Base-by-base conservation (phyloP, 2,888 invertebrate species). In the Hypolimnas misippus region DNA sequence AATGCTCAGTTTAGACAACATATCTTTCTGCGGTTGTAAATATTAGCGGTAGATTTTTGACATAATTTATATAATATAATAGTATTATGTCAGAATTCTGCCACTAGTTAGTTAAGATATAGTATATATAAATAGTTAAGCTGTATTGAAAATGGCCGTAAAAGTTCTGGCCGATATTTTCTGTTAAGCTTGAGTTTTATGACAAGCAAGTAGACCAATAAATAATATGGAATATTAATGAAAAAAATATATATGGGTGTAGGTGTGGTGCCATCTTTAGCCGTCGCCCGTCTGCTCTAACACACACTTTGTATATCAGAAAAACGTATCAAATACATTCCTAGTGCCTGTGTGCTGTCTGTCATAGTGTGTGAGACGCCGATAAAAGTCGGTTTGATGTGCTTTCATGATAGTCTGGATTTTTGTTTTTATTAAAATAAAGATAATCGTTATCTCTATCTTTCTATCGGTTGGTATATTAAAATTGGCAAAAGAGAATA, bases 301-400 rank as follows among this genome's bases (percentile, higher is more conserved):
- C 57, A 49, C 52, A 58, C 54, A 52, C 54, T 6, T 33, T 51
- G 17, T 65, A 62, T 49, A 65, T 65, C 57, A 65, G 57, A 42
- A 57, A 42, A 50, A 33, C 40, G 49, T 65, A 65, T 65, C 53
- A 64, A 60, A 57, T 25, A 53, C 53, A 53, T 21, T 58, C 40
- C 62, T 40, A 52, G 19, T 35, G 42, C 54, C 44, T 58, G 62
- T 62, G 65, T 62, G 65, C 17, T 49, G 14, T 14, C 19, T 29
- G 25, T 29, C 17, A 46, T 38, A 53, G 62, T 62, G 57, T 62
- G 62, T 58, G 62, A 65, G 62, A 62, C 65, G 50, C 52, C 62
- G 62, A 62, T 62, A 58, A 42, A 44, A 51, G 57, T 51, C 55
- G 21, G 62, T 62, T 44, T 56, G 58, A 62, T 65, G 55, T 46